phyloP scores from a whole-genome alignment of 2,888 invertebrate genomes.

The Plebejus argus region DNA sequence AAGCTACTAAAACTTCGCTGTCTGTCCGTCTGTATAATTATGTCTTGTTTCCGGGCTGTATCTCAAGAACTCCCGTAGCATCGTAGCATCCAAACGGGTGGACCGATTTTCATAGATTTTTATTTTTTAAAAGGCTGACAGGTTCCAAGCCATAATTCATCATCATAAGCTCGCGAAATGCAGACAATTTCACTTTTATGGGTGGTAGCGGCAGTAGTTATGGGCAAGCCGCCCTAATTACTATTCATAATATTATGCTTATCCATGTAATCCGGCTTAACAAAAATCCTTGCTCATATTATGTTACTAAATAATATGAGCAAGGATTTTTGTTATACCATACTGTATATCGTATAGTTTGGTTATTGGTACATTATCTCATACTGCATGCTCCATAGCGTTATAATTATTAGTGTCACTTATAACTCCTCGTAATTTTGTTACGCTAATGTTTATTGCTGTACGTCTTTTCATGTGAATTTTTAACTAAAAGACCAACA shows the following conservation, averaged over 20 bases:
- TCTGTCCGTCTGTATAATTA: too few species aligned
- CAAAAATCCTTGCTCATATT: slow-evolving; percentile 13
- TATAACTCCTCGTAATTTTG: not conserved
- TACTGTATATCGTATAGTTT: not conserved
- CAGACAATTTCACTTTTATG: not conserved
- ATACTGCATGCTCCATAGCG: not conserved
- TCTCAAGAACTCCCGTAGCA: too few species aligned
- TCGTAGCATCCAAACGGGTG: too few species aligned
- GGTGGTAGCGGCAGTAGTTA: not conserved
- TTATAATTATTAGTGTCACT: not conserved
- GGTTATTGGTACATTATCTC: not conserved
- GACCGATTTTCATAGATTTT: too few species aligned
- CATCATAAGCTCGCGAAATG: too few species aligned
- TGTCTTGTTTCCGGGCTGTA: too few species aligned
- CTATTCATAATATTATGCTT: not conserved
- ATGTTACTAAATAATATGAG: too few species aligned
- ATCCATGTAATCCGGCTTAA: slow-evolving; percentile 8
- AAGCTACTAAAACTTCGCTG: too few species aligned
- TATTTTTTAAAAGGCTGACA: not conserved
- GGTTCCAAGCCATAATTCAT: too few species aligned
- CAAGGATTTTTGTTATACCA: not conserved
- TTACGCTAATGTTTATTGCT: not conserved
- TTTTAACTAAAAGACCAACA: too few species aligned
- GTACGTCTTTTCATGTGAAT: not conserved
- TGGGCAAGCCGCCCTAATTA: not conserved